Base-by-base conservation (phyloP, 2,888 invertebrate species). In the Cactoblastis cactorum region DNA sequence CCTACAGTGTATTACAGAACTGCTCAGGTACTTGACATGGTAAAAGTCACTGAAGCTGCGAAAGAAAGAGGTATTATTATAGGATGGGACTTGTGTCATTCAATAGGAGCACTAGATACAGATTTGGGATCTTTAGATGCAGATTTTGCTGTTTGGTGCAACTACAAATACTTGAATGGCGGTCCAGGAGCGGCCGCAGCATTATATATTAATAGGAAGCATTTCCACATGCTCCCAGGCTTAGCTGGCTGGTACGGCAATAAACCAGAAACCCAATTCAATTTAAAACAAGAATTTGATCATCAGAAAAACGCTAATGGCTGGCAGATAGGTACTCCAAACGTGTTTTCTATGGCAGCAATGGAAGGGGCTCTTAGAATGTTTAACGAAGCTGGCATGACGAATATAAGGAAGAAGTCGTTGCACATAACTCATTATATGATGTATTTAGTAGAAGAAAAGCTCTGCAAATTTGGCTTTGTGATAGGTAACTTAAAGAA, bases 81-180 rank as follows among this genome's bases (percentile, higher is more conserved):
- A 0, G 87, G 87, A 0, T 87, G 85, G 85, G 87, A 87, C 45
- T 57, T 86, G 1, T 75, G 82, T 22, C 87, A 87, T 17, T 84
- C 77, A 0, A 72, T 76, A 5, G 87, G 87, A 0, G 71, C 72
- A 1, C 54, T 86, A 1, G 79, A 83, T 54, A 62, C 85, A 0
- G 71, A 86, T 64, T 57, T 87, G 2, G 79, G 78, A 35, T 58
- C 68, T 12, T n/a, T 83, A 2, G 79, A 85, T 51, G 63, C 73
- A 15, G 87, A 87, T 57, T 87, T 86, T 53, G 87, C 85, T 0
- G 62, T 86, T 3, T 86, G 86, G 87, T 86, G 85, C 50, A 86
- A 82, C 1, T 87, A 87, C 47, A 87, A 87, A 60, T 86, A 87
- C 47, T 54, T 87, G 14, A 86, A 85, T 46, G 86, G 84, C 0